Percentiles rank a stretch among this genome's conserved stretches.
phyloP scores from a whole-genome alignment of 2,888 invertebrate species.

The Tromatobia lineatoria region DNA sequence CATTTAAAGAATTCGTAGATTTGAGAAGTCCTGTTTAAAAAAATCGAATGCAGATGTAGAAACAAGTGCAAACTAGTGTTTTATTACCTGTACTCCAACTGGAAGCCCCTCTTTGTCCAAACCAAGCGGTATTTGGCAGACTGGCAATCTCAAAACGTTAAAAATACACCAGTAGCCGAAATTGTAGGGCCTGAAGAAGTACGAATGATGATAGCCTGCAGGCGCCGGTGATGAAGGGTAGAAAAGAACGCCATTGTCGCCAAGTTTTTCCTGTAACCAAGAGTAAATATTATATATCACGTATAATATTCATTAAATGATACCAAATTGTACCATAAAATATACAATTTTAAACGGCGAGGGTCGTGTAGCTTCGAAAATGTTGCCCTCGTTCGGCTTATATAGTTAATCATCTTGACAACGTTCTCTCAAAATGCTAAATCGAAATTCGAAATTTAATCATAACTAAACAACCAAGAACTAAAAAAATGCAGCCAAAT shows the following conservation, averaged over 20 bases:
- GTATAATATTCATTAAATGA: not conserved
- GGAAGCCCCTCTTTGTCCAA: constrained; percentile 90
- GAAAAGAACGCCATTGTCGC: constrained; percentile 92
- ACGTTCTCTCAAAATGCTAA: too few species aligned
- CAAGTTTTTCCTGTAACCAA: constrained; percentile 88
- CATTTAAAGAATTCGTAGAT: too few species aligned
- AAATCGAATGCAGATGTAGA: too few species aligned
- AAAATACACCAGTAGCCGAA: constrained; percentile 95
- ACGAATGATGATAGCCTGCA: constrained; percentile 94
- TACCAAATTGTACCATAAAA: not conserved
- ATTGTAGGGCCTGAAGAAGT: constrained; percentile 92
- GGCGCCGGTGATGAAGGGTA: constrained; percentile 93
- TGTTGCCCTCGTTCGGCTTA: too few species aligned
- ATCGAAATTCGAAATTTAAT: too few species aligned
- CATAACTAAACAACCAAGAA: too few species aligned
- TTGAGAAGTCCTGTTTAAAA: too few species aligned
- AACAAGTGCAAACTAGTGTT: not conserved
- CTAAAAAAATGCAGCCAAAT: too few species aligned
- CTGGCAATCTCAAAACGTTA: constrained; percentile 94
- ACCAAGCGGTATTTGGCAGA: constrained; percentile 94
- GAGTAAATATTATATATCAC: not conserved
- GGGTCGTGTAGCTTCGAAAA: too few species aligned
- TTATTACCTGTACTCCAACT: constrained; percentile 90
- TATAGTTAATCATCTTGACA: too few species aligned
- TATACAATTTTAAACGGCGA: not conserved